Evolutionary conservation across 92 coral and sea anemone genomes (phyloP), one percentile per base, ranked within the genome.

Genomic region (Zoanthus gigantus): DNA sequence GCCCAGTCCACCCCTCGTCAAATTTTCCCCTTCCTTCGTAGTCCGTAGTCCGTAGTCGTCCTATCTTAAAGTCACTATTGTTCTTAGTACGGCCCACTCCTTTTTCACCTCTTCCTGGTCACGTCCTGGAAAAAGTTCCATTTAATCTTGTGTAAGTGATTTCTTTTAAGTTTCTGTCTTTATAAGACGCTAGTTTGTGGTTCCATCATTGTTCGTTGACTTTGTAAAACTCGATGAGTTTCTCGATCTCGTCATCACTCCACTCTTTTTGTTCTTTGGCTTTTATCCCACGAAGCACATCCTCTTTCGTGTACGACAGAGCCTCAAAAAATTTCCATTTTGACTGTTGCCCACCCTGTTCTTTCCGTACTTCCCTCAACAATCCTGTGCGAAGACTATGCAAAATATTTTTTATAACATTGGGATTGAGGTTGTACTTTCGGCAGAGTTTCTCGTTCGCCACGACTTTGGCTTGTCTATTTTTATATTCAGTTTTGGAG

Each of bases 261-360:
- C 93, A 81, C 72, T 90, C 90, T 29, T 52, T 79, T 75, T 74
- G 84, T 44, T 80, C 87, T 75, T 90, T 90, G 30, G 85, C 88
- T 53, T 82, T 90, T 72, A 86, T 13, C 11, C 78, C 63, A 15
- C 90, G 84, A 79, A 86, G 53, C 6, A 83, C 72, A 11, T 86
- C 92, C 3, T 68, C 79, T 82, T 61, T 87, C 93, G 75, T 83
- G 76, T 72, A 83, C n/a, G 58, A 46, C 17, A 79, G 61, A 5
- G 79, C 72, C 11, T 87, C 87, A 23, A 73, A 78, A 52, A 87
- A 91, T 68, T 88, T 91, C 91, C 92, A 73, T 71, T 67, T 88
- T 5, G 92, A 92, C 82, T 53, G 53, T 47, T 68, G 84, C 47
- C 84, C 92, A 11, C 82, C 89, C 30, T 88, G 87, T 68, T 91